These are phyloP conservation scores for Diaprepes abbreviatus DNA, from an alignment of 2,888 invertebrate species.

Conservation along the genomic window DNA sequence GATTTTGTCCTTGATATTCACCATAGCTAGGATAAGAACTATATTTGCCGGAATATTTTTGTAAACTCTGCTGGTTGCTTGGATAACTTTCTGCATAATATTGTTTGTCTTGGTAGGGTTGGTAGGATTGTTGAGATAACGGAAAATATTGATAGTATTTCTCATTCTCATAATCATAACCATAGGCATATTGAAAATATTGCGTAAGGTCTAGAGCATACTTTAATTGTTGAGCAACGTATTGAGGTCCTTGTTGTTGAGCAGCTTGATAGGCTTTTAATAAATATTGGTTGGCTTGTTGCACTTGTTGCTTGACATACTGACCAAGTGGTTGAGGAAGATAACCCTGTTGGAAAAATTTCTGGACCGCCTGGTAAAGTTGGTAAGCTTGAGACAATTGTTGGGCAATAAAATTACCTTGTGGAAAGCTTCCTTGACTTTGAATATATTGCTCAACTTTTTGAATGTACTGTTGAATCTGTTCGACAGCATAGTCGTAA, in stretches of 20 bases:
- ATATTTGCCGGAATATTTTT: constrained; percentile 13
- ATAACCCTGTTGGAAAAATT: not conserved
- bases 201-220: not conserved
- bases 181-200: not conserved
- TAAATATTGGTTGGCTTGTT: constrained; percentile 23
- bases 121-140: not conserved
- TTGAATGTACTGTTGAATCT: constrained; percentile 12
- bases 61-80: not conserved
- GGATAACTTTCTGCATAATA: not conserved
- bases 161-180: too few species aligned
- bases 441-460: constrained; percentile 20
- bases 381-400: constrained; percentile 21
- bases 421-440: constrained; percentile 1
- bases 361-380: constrained; percentile 1
- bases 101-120: not conserved
- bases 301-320: not conserved
- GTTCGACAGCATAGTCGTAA: constrained; percentile 9
- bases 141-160: too few species aligned
- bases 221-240: constrained; percentile 21
- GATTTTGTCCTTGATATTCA: constrained; percentile 5
- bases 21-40: not conserved
- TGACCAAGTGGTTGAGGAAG: not conserved
- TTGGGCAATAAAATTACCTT: not conserved
- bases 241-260: constrained; percentile 9
- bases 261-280: not conserved